A percentile compares a stretch with the other conserved stretches of the same genome.
These are phyloP conservation scores for Corythornis leucogaster DNA, from an alignment of 2,797 vertebrate species.

Conservation along the genomic window DNA sequence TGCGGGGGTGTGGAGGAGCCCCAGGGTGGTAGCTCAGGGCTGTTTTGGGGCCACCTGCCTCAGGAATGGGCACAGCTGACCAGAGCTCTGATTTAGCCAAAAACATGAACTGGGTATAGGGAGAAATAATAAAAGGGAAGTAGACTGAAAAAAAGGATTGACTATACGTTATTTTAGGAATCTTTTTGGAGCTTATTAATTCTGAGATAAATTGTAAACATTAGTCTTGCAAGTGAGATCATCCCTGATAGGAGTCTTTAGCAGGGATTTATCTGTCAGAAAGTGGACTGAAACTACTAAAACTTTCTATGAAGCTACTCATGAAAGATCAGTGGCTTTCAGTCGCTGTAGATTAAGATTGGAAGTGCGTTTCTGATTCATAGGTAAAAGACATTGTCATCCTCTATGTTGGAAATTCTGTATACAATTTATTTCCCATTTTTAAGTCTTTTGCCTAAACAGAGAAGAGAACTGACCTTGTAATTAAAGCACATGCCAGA, in stretches of 20 bases:
- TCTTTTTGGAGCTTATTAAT: slow-evolving; percentile 9
- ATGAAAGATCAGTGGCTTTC: neutral
- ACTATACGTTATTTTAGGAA: neutral
- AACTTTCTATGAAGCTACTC: neutral
- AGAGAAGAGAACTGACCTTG: neutral
- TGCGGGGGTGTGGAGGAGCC: neutral
- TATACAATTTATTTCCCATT: neutral
- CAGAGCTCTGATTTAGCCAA: slow-evolving; percentile 18
- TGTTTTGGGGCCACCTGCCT: neutral
- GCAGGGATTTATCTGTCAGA: neutral
- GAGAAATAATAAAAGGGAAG: slow-evolving; percentile 33
- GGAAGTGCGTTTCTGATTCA: slow-evolving; percentile 31
- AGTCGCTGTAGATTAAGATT: neutral
- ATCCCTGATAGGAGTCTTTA: neutral
- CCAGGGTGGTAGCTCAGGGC: neutral
- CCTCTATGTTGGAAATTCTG: neutral
- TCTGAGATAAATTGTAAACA: slow-evolving; percentile 15
- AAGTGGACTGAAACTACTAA: neutral
- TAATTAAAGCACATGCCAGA: neutral
- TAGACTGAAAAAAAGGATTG: neutral
- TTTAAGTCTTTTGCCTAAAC: neutral
- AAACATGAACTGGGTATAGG: slow-evolving; percentile 12
- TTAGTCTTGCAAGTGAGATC: neutral
- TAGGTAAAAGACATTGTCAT: neutral
- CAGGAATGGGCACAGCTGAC: neutral